Percentiles rank a stretch among this genome's conserved stretches.
phyloP scores from a whole-genome alignment of 2,888 invertebrate genomes.

The Dryadula phaetusa region DNA sequence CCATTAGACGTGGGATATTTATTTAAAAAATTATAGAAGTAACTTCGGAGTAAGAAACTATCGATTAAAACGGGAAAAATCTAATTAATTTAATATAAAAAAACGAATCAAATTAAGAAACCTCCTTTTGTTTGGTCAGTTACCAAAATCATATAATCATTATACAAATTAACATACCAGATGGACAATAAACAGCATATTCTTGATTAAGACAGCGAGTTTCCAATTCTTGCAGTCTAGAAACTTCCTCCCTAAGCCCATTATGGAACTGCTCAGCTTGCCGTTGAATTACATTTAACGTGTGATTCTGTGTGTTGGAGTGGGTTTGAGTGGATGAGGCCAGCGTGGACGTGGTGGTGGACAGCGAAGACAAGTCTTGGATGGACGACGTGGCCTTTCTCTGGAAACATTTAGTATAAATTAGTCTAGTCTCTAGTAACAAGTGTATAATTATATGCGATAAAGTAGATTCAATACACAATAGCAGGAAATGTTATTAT shows the following conservation, averaged over 20 bases:
- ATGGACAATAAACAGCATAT: constrained; percentile 69
- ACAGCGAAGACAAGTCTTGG: constrained; percentile 25
- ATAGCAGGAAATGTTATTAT: no score
- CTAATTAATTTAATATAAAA: no score
- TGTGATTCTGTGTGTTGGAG: constrained; percentile 20
- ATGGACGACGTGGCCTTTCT: constrained; percentile 3
- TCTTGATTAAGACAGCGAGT: constrained; percentile 59
- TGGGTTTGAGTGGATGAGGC: constrained; percentile 15
- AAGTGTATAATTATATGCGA: no score
- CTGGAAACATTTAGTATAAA: not conserved
- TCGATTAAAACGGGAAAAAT: no score
- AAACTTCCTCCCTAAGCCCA: constrained; percentile 32
- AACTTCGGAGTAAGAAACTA: no score
- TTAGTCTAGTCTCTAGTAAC: no score
- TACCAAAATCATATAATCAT: not conserved
- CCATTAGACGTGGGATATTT: no score
- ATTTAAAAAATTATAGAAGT: no score
- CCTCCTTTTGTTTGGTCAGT: no score
- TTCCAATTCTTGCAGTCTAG: constrained; percentile 55
- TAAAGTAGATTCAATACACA: no score
- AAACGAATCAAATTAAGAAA: no score
- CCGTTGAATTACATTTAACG: constrained; percentile 15
- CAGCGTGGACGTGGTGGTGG: not conserved
- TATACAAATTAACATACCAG: constrained; percentile 60
- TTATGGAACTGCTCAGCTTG: constrained; percentile 31